Evolutionary conservation across 2,113 vertebrate species (phyloP).

Genomic region (Phainopepla nitens): DNA sequence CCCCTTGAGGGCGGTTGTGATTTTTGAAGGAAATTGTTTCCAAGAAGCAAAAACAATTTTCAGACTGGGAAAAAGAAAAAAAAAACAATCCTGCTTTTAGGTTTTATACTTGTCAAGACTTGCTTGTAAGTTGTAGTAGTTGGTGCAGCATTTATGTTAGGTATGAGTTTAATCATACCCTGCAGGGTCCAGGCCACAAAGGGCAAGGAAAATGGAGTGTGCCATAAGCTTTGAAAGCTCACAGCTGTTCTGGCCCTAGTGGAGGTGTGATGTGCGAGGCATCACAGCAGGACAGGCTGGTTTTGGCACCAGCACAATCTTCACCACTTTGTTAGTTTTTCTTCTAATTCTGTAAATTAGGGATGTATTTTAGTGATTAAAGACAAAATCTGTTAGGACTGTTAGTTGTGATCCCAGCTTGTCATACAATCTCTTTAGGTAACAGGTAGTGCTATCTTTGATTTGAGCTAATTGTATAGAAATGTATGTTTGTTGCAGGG

Average conservation of each 20-base stretch:
- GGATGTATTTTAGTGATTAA: background rate
- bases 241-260: background rate
- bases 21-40: background rate
- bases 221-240: background rate
- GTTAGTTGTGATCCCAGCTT: background rate
- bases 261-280: accelerated
- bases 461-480: background rate
- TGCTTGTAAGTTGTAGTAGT: background rate
- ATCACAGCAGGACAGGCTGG: too few relatives aligned
- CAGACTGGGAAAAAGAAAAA: background rate
- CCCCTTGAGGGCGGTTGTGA: background rate
- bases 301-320: background rate
- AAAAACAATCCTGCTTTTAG: background rate
- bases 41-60: background rate
- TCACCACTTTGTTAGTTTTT: background rate
- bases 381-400: background rate
- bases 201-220: background rate
- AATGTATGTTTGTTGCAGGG: background rate
- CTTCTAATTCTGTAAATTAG: background rate
- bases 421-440: background rate
- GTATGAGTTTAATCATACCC: background rate
- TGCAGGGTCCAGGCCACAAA: background rate
- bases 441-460: background rate
- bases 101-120: background rate
- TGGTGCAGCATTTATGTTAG: background rate